A percentile compares a stretch with the other conserved stretches of the same genome.
Conservation (phyloP, 2,113 vertebrate species). For the Oreotrochilus melanogaster region DNA sequence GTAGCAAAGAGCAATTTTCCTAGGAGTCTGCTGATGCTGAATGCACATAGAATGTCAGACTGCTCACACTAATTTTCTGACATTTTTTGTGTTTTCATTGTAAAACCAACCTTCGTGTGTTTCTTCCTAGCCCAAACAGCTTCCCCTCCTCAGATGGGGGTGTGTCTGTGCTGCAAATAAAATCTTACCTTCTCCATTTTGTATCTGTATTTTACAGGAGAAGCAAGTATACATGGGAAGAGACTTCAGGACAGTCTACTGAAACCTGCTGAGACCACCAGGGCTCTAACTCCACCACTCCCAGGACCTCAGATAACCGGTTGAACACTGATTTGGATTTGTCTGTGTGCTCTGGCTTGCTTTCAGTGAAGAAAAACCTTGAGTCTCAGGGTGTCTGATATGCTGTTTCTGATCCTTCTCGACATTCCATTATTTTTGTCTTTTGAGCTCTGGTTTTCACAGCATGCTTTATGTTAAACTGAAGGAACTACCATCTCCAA, state of each 20-base stretch:
- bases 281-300: neutral
- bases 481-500: neutral
- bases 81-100: neutral
- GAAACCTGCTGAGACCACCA: neutral
- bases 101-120: neutral
- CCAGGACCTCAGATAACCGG: neutral
- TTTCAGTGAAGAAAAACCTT: neutral
- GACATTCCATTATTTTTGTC: neutral
- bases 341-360: neutral
- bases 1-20: neutral
- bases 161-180: neutral
- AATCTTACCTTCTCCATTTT: neutral
- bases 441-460: neutral
- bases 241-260: neutral
- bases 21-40: neutral
- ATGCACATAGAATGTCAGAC: neutral
- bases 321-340: neutral
- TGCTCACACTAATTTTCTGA: neutral
- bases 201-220: neutral
- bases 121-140: neutral
- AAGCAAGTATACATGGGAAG: rapidly evolving
- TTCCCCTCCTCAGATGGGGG: neutral
- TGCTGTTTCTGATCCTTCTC: neutral
- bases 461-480: neutral
- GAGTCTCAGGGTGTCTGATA: neutral